Percentiles rank a stretch among this genome's conserved stretches.
These are phyloP conservation scores for Drosophila quinaria DNA, from an alignment of 2,888 invertebrate species.

Conservation along the genomic window DNA sequence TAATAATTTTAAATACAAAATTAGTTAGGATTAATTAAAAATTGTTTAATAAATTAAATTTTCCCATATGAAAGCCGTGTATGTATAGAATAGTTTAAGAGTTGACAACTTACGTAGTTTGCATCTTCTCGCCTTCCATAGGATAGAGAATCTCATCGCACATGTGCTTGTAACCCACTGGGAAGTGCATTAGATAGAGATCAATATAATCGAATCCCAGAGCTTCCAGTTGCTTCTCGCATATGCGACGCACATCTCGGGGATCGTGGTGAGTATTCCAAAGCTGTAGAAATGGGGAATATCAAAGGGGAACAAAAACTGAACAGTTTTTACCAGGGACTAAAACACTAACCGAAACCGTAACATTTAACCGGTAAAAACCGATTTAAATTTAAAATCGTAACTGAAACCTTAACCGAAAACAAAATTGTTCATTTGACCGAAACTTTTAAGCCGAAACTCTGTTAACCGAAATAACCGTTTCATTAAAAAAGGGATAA, in stretches of 20 bases:
- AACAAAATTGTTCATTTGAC: no score
- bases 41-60: no score
- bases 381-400: no score
- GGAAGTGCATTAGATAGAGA: slow-evolving; percentile 93
- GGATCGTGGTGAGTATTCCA: slow-evolving; percentile 87
- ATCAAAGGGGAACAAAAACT: not conserved
- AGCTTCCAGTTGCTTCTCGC: slow-evolving; percentile 88
- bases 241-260: slow-evolving; percentile 89
- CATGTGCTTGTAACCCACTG: slow-evolving; percentile 88
- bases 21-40: no score
- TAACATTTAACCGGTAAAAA: no score
- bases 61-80: no score
- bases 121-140: slow-evolving; percentile 18
- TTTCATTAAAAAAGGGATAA: no score
- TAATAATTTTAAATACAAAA: no score
- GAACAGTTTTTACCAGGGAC: slow-evolving; percentile 41
- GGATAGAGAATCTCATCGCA: slow-evolving; percentile 84
- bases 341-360: no score
- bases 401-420: no score
- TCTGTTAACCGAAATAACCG: no score
- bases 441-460: no score
- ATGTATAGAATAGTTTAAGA: not conserved
- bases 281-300: slow-evolving; percentile 29
- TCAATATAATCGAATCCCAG: slow-evolving; percentile 92
- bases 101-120: slow-evolving; percentile 44